phyloP scores from a whole-genome alignment of 2,797 vertebrate genomes.

The Fundulus diaphanus region DNA sequence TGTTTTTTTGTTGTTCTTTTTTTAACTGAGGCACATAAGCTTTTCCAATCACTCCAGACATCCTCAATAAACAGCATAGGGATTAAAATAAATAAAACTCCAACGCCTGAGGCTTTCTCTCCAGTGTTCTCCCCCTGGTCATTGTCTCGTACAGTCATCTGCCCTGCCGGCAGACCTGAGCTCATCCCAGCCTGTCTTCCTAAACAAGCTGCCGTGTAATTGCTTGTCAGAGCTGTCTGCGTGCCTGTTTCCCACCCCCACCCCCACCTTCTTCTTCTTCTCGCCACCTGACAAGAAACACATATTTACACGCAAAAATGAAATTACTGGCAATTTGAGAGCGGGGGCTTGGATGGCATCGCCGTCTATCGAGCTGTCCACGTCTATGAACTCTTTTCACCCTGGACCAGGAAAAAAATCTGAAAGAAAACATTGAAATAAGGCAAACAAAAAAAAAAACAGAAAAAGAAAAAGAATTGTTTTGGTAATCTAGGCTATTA shows the following conservation, averaged over 20 bases:
- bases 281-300: conserved; percentile 75
- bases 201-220: conserved; percentile 72
- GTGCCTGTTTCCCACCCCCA: conserved; percentile 42
- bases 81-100: conserved; percentile 26
- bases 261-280: conserved; percentile 12
- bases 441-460: no score
- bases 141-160: conserved; percentile 44
- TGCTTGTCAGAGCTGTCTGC: conserved; percentile 78
- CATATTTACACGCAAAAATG: conserved; percentile 77
- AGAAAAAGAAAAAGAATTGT: not conserved
- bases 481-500: conserved; percentile 14
- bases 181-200: conserved; percentile 58
- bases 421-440: conserved; percentile 8
- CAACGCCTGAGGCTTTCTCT: conserved; percentile 17
- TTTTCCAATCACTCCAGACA: conserved; percentile 11
- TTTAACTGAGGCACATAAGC: conserved; percentile 21
- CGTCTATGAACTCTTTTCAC: conserved; percentile 61
- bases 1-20: not conserved
- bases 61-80: conserved; percentile 20
- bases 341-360: conserved; percentile 35
- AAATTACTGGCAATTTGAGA: conserved; percentile 74
- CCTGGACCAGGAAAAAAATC: conserved; percentile 17
- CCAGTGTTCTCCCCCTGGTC: conserved; percentile 33
- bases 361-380: conserved; percentile 55
- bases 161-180: conserved; percentile 26